phyloP scores from a whole-genome alignment of 2,888 invertebrate genomes.

The Piscicola geometra region DNA sequence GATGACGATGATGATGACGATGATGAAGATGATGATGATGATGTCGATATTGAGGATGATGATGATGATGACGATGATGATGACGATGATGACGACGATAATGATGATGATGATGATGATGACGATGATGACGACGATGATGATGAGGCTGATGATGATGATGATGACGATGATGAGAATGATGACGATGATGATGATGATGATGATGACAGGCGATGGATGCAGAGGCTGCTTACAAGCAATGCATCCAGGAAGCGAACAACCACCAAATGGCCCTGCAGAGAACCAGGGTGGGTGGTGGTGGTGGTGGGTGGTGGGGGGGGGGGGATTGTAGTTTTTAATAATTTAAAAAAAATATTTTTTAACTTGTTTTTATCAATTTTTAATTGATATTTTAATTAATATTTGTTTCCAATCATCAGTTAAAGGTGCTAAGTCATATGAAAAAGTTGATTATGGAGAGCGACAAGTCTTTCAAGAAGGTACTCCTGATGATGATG shows the following conservation, averaged over 20 bases:
- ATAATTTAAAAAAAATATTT: background rate
- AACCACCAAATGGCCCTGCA: slow-evolving; percentile 55
- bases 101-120: slow-evolving; percentile 17
- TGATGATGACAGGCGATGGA: slow-evolving; percentile 54
- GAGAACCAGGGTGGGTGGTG: slow-evolving; percentile 51
- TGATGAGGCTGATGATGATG: slow-evolving; percentile 30
- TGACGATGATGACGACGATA: slow-evolving; percentile 29
- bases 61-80: slow-evolving; percentile 29
- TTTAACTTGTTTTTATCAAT: background rate
- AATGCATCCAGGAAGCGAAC: slow-evolving; percentile 59
- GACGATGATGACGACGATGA: slow-evolving; percentile 19
- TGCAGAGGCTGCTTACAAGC: slow-evolving; percentile 58
- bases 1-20: slow-evolving; percentile 28
- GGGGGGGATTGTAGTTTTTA: background rate
- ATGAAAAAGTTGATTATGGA: slow-evolving; percentile 22
- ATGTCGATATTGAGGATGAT: slow-evolving; percentile 32
- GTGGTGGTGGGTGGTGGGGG: background rate
- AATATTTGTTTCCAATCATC: background rate
- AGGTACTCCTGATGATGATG: slow-evolving; percentile 30
- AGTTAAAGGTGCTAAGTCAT: slow-evolving; percentile 20
- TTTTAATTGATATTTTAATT: background rate
- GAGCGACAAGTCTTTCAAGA: slow-evolving; percentile 32
- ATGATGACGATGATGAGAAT: slow-evolving; percentile 29
- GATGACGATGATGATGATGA: slow-evolving; percentile 23
- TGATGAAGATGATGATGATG: slow-evolving; percentile 31